These are phyloP conservation scores for Euplagia quadripunctaria DNA, from an alignment of 2,888 invertebrate genomes.

Conservation along the genomic window DNA sequence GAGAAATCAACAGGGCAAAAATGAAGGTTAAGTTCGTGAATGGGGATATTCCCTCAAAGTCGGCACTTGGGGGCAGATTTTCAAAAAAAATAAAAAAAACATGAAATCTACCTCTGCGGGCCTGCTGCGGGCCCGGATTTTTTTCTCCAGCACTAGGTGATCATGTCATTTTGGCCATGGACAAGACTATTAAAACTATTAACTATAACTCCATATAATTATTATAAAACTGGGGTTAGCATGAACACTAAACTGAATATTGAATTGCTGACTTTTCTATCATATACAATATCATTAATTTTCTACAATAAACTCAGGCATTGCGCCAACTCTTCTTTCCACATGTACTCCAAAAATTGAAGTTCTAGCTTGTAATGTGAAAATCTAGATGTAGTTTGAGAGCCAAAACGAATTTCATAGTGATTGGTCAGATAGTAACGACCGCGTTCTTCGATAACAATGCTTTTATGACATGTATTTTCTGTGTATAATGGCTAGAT, in stretches of 20 bases:
- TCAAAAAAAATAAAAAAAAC: no score
- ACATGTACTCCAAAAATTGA: conserved; percentile 6
- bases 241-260: not conserved
- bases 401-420: conserved; percentile 22
- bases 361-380: conserved; percentile 17
- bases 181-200: no score
- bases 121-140: no score
- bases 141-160: no score
- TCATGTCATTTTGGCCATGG: no score
- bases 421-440: conserved; percentile 18
- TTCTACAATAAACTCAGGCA: conserved; percentile 4
- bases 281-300: not conserved
- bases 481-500: not conserved
- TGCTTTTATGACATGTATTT: conserved; percentile 11
- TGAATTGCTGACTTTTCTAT: not conserved
- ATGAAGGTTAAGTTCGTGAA: no score
- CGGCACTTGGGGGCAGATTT: no score
- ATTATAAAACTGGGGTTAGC: not conserved
- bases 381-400: conserved; percentile 15
- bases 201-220: no score
- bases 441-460: conserved; percentile 2
- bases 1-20: no score
- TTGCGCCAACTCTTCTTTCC: conserved; percentile 2
- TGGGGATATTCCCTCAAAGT: no score
- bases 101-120: no score